Base-by-base conservation (phyloP, 1,140 invertebrate genomes). In the Cecropterus lyciades region DNA sequence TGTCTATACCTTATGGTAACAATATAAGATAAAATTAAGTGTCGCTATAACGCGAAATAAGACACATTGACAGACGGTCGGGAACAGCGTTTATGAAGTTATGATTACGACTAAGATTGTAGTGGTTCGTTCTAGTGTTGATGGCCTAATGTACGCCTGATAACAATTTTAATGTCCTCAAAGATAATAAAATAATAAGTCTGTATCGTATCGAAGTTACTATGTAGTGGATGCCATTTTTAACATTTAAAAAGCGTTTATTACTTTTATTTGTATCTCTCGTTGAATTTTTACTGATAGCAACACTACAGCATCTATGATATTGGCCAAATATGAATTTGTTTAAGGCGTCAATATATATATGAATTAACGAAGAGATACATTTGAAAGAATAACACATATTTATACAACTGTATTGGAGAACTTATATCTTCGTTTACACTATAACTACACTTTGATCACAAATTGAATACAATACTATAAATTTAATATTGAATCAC, bases 81-180 rank as follows among this genome's bases (percentile, higher is more conserved):
- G 2, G 5, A 11, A 5, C 9, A 53, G 13, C 49, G 27, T 1
- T 37, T 52, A 40, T 5, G 16, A 42, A 8, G 13, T 57, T 20
- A 20, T 14, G 37, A 24, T 43, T 56, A 55, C 17, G 16, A 43
- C 37, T 37, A 52, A 16, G 13, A 27, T 20, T 57, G 55, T 57
- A 57, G 55, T 57, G 55, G 55, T 57, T 57, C 24, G 16, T 57
- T 45, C 55, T 57, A 57, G 53, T 56, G 33, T 55, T 27, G 37
- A 57, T 43, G 55, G 55, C 55, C 55, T 57, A 57, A 57, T 45
- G 55, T 45, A 57, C 45, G 55, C 55, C 55, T 57, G 55, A 43
- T 27, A 24, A 57, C 55, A 9, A 45, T 57, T 57, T 57, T 57
- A 57, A 57, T 24, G 37, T 43, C 55, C 55, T 45, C 17, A 57